Evolutionary conservation across 1,140 invertebrate genomes (phyloP).

Genomic region (Campoletis sonorensis): DNA sequence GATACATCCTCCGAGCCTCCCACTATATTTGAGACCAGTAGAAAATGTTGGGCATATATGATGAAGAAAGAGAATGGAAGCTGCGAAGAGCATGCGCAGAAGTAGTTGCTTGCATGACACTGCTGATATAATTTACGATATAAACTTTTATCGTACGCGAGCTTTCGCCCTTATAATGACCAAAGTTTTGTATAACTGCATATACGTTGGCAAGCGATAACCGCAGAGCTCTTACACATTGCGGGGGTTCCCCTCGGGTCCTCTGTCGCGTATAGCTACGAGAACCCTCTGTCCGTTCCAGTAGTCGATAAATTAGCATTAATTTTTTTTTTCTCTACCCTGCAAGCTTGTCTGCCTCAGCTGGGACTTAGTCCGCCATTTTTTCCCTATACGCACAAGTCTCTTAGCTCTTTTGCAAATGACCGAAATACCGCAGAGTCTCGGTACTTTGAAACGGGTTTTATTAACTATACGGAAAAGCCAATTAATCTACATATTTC

Average conservation of each 20-base stretch:
- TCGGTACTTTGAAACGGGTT: background rate
- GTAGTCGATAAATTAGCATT: conserved; percentile 55
- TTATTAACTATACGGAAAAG: background rate
- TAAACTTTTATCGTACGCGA: conserved; percentile 49
- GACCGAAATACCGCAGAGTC: background rate
- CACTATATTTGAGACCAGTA: background rate
- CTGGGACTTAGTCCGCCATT: background rate
- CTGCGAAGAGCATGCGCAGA: conserved; percentile 1
- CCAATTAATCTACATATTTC: too few species aligned
- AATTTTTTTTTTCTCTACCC: conserved; percentile 42
- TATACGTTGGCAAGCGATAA: conserved; percentile 22
- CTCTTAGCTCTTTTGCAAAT: conserved; percentile 41
- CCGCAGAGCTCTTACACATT: conserved; percentile 31
- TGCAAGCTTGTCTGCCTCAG: conserved; percentile 11
- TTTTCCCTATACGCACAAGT: background rate
- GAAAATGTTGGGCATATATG: conserved; percentile 35
- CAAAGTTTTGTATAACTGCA: conserved; percentile 46
- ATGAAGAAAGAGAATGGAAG: conserved; percentile 44
- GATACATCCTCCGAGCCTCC: background rate
- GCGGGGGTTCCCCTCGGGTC: background rate
- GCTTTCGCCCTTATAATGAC: conserved; percentile 40
- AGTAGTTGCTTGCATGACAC: conserved; percentile 39
- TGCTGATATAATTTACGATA: conserved; percentile 57
- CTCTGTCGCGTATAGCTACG: background rate
- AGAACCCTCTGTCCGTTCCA: conserved; percentile 3